Percentiles rank a stretch among this genome's conserved stretches.
Conservation (phyloP, 2,797 vertebrate species). For the Salmo trutta region DNA sequence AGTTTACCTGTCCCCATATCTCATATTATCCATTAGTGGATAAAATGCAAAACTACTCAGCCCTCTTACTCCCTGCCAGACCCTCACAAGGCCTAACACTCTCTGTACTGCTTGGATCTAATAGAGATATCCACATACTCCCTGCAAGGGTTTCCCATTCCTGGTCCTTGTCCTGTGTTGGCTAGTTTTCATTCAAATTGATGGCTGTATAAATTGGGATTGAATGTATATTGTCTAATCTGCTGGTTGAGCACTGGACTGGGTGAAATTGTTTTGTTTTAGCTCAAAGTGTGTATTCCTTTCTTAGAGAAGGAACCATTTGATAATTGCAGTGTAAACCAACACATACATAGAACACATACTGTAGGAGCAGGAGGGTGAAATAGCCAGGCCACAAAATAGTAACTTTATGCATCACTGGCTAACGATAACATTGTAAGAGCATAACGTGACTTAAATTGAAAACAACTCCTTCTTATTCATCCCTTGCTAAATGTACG, state of each 20-base stretch:
- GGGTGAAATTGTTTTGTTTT: neutral
- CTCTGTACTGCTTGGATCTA: neutral
- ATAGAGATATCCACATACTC: constrained; percentile 4
- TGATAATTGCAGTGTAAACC: constrained; percentile 3
- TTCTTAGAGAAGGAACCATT: neutral
- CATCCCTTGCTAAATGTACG: neutral
- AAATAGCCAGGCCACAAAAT: neutral
- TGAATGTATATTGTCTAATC: neutral
- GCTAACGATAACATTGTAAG: neutral
- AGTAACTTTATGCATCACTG: neutral
- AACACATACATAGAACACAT: neutral
- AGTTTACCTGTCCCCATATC: neutral
- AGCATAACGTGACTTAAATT: neutral
- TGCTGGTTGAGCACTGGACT: neutral
- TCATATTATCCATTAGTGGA: neutral
- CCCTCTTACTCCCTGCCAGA: neutral
- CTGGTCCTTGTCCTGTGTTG: neutral
- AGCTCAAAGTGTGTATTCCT: constrained; percentile 2
- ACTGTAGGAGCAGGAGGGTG: neutral
- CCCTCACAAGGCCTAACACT: neutral
- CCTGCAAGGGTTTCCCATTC: constrained; percentile 2
- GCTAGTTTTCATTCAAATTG: neutral
- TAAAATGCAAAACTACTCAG: neutral
- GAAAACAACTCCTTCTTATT: neutral
- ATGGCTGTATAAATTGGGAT: neutral